These are phyloP conservation scores for Plectropomus leopardus DNA, from an alignment of 2,113 vertebrate species.

Conservation along the genomic window DNA sequence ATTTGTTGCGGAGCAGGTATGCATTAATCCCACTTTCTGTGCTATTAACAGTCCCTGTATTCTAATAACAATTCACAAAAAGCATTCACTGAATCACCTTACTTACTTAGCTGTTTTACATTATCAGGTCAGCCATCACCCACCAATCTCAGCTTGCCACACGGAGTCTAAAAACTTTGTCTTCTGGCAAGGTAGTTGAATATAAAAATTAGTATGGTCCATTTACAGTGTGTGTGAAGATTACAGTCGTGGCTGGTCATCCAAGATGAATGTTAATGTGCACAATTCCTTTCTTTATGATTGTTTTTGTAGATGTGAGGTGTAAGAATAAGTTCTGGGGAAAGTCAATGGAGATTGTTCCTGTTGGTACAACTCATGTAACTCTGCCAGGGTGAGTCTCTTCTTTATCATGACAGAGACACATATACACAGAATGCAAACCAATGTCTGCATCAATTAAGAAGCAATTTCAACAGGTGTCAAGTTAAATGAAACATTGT, in stretches of 20 bases:
- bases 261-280: not conserved
- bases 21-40: slow-evolving; percentile 2
- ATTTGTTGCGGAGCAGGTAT: slow-evolving; percentile 96
- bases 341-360: slow-evolving; percentile 99
- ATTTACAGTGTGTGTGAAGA: not conserved
- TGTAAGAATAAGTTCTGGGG: slow-evolving; percentile 99
- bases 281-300: slow-evolving; percentile 15
- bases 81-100: not conserved
- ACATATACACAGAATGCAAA: slow-evolving; percentile 2
- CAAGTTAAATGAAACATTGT: not conserved
- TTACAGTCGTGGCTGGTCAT: not conserved
- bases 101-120: not conserved
- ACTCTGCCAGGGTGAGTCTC: slow-evolving; percentile 90
- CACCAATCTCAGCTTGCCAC: slow-evolving; percentile 97
- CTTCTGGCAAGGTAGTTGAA: slow-evolving; percentile 95
- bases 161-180: slow-evolving; percentile 95
- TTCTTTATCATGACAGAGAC: not conserved
- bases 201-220: not conserved
- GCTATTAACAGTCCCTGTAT: not conserved
- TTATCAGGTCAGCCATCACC: slow-evolving; percentile 96
- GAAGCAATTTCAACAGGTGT: not conserved
- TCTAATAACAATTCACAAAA: not conserved
- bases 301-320: slow-evolving; percentile 90
- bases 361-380: slow-evolving; percentile 93
- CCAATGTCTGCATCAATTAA: not conserved